A percentile compares a stretch with the other conserved stretches of the same genome.
These are phyloP conservation scores for Diachasma alloeum DNA, from an alignment of 1,140 invertebrate species.

Conservation along the genomic window DNA sequence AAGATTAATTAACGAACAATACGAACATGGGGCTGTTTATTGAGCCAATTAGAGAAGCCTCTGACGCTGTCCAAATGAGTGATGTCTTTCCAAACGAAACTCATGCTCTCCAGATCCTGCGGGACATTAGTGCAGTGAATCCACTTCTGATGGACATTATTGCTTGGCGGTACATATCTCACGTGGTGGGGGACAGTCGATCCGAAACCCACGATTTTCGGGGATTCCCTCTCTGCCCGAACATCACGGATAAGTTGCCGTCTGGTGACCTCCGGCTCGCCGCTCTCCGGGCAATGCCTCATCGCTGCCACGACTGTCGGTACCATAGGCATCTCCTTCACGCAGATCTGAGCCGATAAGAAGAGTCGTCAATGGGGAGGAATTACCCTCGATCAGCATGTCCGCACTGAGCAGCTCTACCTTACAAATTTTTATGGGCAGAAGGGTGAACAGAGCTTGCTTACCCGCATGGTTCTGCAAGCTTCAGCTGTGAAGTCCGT, in stretches of 20 bases:
- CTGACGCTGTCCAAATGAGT: constrained; percentile 60
- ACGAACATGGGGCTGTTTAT: constrained; percentile 40
- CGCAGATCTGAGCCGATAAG: constrained; percentile 35
- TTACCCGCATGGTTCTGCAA: constrained; percentile 63
- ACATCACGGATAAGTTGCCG: constrained; percentile 64
- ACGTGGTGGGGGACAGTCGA: constrained; percentile 62
- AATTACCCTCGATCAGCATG: neutral
- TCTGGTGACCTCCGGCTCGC: constrained; percentile 54
- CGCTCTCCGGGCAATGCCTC: constrained; percentile 51
- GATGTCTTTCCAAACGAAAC: constrained; percentile 67
- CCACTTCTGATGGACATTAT: constrained; percentile 64
- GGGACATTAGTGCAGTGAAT: constrained; percentile 62
- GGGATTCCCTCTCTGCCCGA: constrained; percentile 59
- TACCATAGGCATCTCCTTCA: constrained; percentile 50
- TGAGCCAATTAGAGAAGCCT: constrained; percentile 51
- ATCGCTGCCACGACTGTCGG: constrained; percentile 39
- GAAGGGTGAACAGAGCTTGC: too few species aligned
- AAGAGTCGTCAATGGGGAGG: neutral
- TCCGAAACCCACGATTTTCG: constrained; percentile 62
- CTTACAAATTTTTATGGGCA: neutral
- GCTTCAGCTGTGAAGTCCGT: constrained; percentile 68
- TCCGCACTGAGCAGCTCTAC: too few species aligned
- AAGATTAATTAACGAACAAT: constrained; percentile 14
- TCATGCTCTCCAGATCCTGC: constrained; percentile 67
- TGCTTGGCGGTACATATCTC: constrained; percentile 63